Percentiles rank a stretch among this genome's conserved stretches.
Evolutionary conservation across 1,140 invertebrate genomes (phyloP).

Genomic region (Procambarus virginalis): DNA sequence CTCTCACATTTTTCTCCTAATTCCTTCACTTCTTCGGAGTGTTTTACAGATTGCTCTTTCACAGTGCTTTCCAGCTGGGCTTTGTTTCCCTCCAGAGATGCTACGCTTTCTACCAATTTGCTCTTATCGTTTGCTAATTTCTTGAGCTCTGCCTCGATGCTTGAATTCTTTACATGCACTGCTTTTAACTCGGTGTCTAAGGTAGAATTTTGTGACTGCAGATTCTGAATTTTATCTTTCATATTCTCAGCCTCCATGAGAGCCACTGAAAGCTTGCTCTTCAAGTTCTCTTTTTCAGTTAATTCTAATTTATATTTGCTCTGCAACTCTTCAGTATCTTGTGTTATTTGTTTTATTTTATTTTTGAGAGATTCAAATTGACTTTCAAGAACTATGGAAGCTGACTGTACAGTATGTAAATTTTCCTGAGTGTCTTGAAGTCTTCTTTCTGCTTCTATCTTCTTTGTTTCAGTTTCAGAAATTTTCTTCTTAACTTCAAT

Average conservation of each 20-base stretch:
- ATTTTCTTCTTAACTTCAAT: constrained; percentile 38
- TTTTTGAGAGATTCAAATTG: constrained; percentile 58
- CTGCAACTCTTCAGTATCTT: constrained; percentile 48
- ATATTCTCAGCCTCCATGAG: constrained; percentile 13
- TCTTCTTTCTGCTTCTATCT: constrained; percentile 30
- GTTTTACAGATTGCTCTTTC: constrained; percentile 39
- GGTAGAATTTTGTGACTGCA: constrained; percentile 26
- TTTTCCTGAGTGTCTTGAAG: constrained; percentile 49
- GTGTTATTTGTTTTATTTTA: constrained; percentile 41
- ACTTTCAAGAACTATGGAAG: constrained; percentile 37
- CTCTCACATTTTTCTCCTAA: constrained; percentile 25
- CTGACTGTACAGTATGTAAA: constrained; percentile 34
- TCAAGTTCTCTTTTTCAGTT: constrained; percentile 40
- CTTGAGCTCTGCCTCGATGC: constrained; percentile 29
- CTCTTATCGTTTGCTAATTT: constrained; percentile 43
- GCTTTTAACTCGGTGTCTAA: constrained; percentile 46
- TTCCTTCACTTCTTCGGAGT: background rate
- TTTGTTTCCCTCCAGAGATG: constrained; percentile 22
- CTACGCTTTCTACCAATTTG: constrained; percentile 23
- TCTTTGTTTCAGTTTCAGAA: constrained; percentile 38
- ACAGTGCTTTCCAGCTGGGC: constrained; percentile 21
- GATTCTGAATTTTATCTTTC: constrained; percentile 17
- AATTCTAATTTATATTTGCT: constrained; percentile 36
- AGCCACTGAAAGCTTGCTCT: constrained; percentile 12
- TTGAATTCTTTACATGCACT: constrained; percentile 18